These are phyloP conservation scores for Muscina levida DNA, from an alignment of 2,888 invertebrate genomes.

Conservation along the genomic window DNA sequence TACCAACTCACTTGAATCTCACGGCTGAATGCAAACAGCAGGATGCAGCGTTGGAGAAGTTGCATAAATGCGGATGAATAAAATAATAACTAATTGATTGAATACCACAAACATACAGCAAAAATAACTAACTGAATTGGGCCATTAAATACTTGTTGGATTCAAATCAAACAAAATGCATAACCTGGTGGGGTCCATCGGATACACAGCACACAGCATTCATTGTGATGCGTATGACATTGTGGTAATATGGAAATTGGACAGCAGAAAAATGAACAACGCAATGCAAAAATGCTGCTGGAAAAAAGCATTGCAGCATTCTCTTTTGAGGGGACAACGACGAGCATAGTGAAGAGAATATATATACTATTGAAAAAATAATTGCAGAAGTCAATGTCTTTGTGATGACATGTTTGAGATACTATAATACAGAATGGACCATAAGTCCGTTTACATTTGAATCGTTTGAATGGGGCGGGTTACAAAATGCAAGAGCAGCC, in stretches of 20 bases:
- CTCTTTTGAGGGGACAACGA: too few relatives aligned
- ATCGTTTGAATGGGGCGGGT: too few relatives aligned
- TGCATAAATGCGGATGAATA: slow-evolving; percentile 40
- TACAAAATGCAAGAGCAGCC: too few relatives aligned
- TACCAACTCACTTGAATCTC: background rate
- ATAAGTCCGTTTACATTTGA: too few relatives aligned
- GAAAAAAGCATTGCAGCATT: too few relatives aligned
- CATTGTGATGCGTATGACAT: slow-evolving; percentile 48
- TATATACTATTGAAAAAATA: too few relatives aligned
- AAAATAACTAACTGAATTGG: slow-evolving; percentile 54
- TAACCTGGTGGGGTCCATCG: background rate
- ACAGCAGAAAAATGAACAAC: slow-evolving; percentile 3
- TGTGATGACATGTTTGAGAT: too few relatives aligned
- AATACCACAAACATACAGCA: slow-evolving; percentile 55
- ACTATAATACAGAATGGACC: too few relatives aligned
- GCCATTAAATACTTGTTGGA: slow-evolving; percentile 58
- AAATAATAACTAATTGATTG: slow-evolving; percentile 65
- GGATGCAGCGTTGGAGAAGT: background rate
- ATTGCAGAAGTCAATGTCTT: too few relatives aligned
- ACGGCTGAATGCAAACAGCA: background rate
- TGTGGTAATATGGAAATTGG: slow-evolving; percentile 47
- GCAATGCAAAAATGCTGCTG: too few relatives aligned
- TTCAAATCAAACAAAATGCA: background rate
- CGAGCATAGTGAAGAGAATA: too few relatives aligned
- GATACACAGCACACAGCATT: too few relatives aligned